Evolutionary conservation across 2,797 vertebrate genomes (phyloP).

Genomic region (Ptychobarbus kaznakovi): DNA sequence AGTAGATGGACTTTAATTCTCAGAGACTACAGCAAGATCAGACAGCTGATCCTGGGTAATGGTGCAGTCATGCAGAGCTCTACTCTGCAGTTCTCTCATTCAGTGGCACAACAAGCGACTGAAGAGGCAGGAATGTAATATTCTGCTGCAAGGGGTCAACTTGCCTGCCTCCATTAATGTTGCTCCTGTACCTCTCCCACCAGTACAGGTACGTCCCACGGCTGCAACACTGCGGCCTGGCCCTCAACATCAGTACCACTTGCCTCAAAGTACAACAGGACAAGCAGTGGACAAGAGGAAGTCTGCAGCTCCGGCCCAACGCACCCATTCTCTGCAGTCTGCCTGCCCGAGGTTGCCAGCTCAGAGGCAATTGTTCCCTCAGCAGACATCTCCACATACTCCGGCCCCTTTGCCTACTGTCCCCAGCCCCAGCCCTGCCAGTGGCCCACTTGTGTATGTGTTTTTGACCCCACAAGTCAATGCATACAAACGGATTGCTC

Average conservation of each 20-base stretch:
- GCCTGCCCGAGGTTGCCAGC: neutral
- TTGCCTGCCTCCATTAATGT: neutral
- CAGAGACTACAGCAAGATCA: too few species aligned
- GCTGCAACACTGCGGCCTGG: neutral
- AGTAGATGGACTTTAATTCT: too few species aligned
- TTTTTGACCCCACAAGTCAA: neutral
- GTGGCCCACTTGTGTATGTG: neutral
- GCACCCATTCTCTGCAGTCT: neutral
- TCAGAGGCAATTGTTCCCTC: neutral
- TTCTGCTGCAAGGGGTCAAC: neutral
- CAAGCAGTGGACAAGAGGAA: neutral
- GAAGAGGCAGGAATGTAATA: too few species aligned
- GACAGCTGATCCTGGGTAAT: too few species aligned
- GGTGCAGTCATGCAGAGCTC: too few species aligned
- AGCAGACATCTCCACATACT: neutral
- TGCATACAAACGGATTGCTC: neutral
- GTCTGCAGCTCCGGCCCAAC: too few species aligned
- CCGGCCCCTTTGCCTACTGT: neutral
- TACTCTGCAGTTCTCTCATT: too few species aligned
- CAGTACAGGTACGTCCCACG: neutral
- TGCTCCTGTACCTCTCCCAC: neutral
- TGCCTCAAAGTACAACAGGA: conserved; percentile 14
- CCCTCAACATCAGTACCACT: conserved; percentile 3
- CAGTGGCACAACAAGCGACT: too few species aligned
- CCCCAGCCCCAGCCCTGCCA: neutral